Base-by-base conservation (phyloP, 2,888 invertebrate genomes). In the Caenorhabditis imperialis region DNA sequence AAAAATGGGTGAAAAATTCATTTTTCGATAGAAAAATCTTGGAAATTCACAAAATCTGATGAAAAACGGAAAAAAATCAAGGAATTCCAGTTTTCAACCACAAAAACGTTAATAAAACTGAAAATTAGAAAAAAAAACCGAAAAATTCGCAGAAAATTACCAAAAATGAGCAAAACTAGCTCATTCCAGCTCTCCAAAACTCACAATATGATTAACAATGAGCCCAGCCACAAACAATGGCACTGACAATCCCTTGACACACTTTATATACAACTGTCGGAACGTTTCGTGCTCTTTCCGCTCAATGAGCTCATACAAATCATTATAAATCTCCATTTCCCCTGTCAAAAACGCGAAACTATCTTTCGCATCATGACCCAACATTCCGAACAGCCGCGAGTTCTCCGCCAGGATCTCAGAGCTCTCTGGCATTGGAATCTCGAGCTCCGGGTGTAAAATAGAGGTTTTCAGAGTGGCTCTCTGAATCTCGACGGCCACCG, bases 201-300 rank as follows among this genome's bases (percentile, higher is more conserved):
- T 55, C 27, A 79, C 79, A 22, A 58, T 63, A 3, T 74, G 44
- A 14, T 50, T 33, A 5, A 54, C 25, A 12, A 80, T 70, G 4
- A 76, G 44, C 18, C 55, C 71, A 1, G 80, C 20, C 16, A 80
- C 53, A 25, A 80, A 60, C 14, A 80, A 69, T 7, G 80, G 78
- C 22, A 75, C 74, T 4, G 74, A 78, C 8, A 78, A 69, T 14
- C 30, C 40, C 27, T 78, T 80, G 1, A 63, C 44, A 47, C 38
- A 47, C 25, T 23, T 35, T 6, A 25, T 30, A 38, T 72, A 77
- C 6, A 75, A 20, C 22, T 53, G 42, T 12, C 54, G 23, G 40
- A 75, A 72, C 7, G 50, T 30, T 8, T 27, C 53, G 0, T 25
- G 14, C 23, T 72, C 48, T 3, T 25, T 12, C 2, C n/a, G 44